Percentiles rank a stretch among this genome's conserved stretches.
Evolutionary conservation across 2,113 vertebrate genomes (phyloP).

Genomic region (Camelus dromedarius): DNA sequence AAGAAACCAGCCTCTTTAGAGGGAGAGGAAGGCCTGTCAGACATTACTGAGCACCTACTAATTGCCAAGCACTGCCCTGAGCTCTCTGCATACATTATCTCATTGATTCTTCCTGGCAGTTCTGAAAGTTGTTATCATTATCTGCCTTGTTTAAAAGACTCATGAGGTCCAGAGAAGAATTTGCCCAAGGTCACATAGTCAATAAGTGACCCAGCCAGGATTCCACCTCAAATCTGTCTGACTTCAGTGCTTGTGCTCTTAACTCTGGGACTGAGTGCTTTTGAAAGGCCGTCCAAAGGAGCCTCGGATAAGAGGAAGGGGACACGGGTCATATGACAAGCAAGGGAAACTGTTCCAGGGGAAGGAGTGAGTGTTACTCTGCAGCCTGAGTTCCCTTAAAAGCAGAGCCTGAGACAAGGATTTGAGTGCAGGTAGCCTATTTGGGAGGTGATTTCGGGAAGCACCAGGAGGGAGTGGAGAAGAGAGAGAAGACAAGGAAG

Average conservation of each 20-base stretch:
- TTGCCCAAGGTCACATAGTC: constrained; percentile 30
- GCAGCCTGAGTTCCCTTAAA: neutral
- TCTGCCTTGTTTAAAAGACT: constrained; percentile 51
- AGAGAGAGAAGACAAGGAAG: neutral
- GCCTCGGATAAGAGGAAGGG: neutral
- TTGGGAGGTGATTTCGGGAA: neutral
- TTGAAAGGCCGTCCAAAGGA: neutral
- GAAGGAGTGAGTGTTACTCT: neutral
- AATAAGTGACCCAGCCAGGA: neutral
- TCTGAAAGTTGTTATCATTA: neutral
- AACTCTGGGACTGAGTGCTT: neutral
- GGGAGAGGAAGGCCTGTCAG: neutral
- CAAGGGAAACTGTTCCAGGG: neutral
- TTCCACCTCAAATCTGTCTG: neutral
- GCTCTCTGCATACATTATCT: neutral
- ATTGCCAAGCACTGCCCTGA: constrained; percentile 17
- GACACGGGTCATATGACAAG: neutral
- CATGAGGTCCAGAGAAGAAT: constrained; percentile 18
- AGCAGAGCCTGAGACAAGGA: neutral
- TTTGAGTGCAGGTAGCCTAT: neutral
- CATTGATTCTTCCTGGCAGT: constrained; percentile 48
- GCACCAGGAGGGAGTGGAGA: neutral
- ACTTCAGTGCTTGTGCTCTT: neutral
- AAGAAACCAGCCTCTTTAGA: neutral
- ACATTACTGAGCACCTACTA: constrained; percentile 55